Base-by-base conservation (phyloP, 2,888 invertebrate genomes). In the Rhamphomyia laevipes region DNA sequence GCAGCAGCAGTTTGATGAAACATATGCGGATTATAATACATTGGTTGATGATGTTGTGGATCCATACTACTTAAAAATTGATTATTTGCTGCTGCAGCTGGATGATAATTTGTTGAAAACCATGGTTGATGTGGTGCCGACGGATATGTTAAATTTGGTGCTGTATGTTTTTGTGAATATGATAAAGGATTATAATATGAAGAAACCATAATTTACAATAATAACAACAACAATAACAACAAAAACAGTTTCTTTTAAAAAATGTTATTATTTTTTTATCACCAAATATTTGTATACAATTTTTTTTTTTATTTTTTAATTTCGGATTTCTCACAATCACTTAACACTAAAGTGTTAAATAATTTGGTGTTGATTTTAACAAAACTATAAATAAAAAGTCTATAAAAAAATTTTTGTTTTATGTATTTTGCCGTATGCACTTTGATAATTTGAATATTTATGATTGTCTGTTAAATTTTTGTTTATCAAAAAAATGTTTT, bases 181-280 rank as follows among this genome's bases (percentile, higher is more conserved):
- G 81, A 77, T 68, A 79, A 75, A 63, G 80, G 56, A 71, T 67
- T 81, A 74, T 70, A 84, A 69, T 84, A 85, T 58, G 82, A 82
- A 58, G 81, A 80, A 72, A 85, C 83, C 85, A 85, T 84, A 50
- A 40, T 40, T 40, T 33, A 33, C 4, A 35, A 35, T 7, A 7
- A 27, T 7, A 27, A n/a, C n/a, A n/a, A n/a, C n/a, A n/a, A n/a
- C n/a, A n/a, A n/a, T n/a, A n/a, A n/a, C n/a, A n/a, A n/a, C n/a
- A n/a, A n/a, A n/a, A n/a, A n/a, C n/a, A n/a, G n/a, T n/a, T n/a
- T n/a, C n/a, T n/a, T n/a, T 30, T 30, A 30, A 30, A 11, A 11
- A 9, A 11, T 11, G 30, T 30, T 11, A 9, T 30, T 30, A 9
- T 30, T 30, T 30, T 30, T 30, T 30, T 30, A 9, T 30, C 23